phyloP scores from a whole-genome alignment of 92 coral and sea anemone species.

The Phenganax stokvisi region DNA sequence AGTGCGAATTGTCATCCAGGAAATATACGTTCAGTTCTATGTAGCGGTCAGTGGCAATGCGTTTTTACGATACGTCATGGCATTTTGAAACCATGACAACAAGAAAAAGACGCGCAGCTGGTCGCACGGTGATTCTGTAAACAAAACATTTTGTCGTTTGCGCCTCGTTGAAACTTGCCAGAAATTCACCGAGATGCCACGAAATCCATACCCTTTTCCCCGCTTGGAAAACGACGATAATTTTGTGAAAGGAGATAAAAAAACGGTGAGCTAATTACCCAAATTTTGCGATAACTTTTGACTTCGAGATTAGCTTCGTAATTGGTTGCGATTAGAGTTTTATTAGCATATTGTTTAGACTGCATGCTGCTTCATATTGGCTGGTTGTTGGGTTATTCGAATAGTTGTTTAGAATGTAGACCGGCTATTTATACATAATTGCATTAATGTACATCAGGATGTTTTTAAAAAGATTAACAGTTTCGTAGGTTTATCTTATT shows the following conservation, averaged over 20 bases:
- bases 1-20: neutral
- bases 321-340: too few species aligned
- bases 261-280: constrained; percentile 51
- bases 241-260: constrained; percentile 60
- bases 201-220: constrained; percentile 96
- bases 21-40: neutral
- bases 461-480: too few species aligned
- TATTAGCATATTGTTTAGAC: too few species aligned
- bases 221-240: constrained; percentile 86
- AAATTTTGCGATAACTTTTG: too few species aligned
- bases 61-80: neutral
- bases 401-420: too few species aligned
- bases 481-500: too few species aligned
- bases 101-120: neutral
- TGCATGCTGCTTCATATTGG: too few species aligned
- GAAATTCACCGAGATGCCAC: constrained; percentile 63
- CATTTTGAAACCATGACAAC: constrained; percentile 9
- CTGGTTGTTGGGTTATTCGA: too few species aligned
- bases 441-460: too few species aligned
- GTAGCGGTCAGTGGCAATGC: neutral
- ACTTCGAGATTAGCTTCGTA: too few species aligned
- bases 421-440: too few species aligned
- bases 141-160: neutral
- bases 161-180: neutral
- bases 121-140: neutral